Evolutionary conservation across 2,888 invertebrate species (phyloP), one percentile per base, ranked within the genome.

Genomic region (Gymnoscelis rufifasciata): DNA sequence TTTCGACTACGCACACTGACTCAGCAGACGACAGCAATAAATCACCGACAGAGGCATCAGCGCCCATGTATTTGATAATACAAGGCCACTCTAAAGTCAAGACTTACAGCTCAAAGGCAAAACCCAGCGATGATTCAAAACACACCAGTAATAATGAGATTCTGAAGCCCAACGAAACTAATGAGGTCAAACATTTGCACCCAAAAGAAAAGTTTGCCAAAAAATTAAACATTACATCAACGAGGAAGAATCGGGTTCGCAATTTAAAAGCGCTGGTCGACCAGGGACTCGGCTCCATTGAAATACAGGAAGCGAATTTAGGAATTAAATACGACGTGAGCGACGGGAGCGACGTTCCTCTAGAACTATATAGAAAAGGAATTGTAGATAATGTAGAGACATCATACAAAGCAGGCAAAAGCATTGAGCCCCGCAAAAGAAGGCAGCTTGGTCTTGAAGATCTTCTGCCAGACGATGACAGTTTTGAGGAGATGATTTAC

Each of bases 1-100:
- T 89, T 33, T 83, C 89, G 0, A 78, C 81, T 8, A 88, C 91
- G 48, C 90, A 91, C 12, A 90, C 91, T 0, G 56, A 62, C 7
- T 47, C 56, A 37, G 43, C 56, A 26, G 68, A 78, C 51, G 68
- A 69, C 41, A 41, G 48, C 8, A 41, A 48, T n/a, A 74, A 69
- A 52, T 55, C 70, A 28, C 68, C 78, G 13, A 76, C 77, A 4
- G 82, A 80, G 62, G 89, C 91, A 54, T 78, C 84, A 1, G 89
- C 91, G 41, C 92, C 93, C 0, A 78, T 93, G 90, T 94, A 94
- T 66, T 83, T 95, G 14, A 95, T 95, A 19, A 95, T 95, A 59
- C 94, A 95, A 74, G 95, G 95, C 0, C 95, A 95, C 71, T 95
- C 95, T 0, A 95, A 95, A 81, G 95, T 95, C 0, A 95, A 95